Base-by-base conservation (phyloP, 2,797 vertebrate species). In the Huso huso region DNA sequence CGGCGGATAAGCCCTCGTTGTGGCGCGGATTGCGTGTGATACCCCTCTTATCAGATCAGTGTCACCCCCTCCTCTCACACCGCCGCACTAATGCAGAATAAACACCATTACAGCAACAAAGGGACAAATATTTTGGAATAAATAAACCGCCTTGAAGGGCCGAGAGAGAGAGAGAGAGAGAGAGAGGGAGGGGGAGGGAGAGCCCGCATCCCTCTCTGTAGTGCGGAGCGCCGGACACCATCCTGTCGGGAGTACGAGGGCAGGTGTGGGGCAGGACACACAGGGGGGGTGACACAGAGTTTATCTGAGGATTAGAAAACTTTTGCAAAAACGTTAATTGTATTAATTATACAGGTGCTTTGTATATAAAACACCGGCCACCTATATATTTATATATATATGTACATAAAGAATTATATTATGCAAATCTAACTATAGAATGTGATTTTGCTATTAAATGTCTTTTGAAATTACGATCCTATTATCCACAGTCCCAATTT, bases 281-380 rank as follows among this genome's bases (percentile, higher is more conserved):
- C 52, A 7, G n/a, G 52, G 12, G 12, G n/a, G 87, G 88, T 90
- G 78, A 89, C 72, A 12, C 70, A 77, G 78, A 90, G 88, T 89
- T 90, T 86, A 91, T 82, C 86, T 78, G 73, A 82, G 83, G 85
- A 87, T 90, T 88, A 81, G 79, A 79, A 55, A 84, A 82, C 63
- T 72, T 55, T n/a, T 55, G 9, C n/a, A 84, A 82, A 37, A 37
- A 4, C 23, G 23, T 37, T 37, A 37, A 37, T 37, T 37, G 23
- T 37, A 64, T 53, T 77, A 78, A 82, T 81, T 78, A 77, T 64
- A 81, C 3, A 63, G 57, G 37, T 63, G 66, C 51, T 23, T 64
- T 63, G 13, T 62, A 13, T 65, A 55, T 66, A 48, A 12, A 53
- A 48, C 48, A 10, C 37, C 68, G 53, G 77, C 79, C 79, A 67